phyloP scores from a whole-genome alignment of 2,888 invertebrate species.

The Rhagonycha lutea region DNA sequence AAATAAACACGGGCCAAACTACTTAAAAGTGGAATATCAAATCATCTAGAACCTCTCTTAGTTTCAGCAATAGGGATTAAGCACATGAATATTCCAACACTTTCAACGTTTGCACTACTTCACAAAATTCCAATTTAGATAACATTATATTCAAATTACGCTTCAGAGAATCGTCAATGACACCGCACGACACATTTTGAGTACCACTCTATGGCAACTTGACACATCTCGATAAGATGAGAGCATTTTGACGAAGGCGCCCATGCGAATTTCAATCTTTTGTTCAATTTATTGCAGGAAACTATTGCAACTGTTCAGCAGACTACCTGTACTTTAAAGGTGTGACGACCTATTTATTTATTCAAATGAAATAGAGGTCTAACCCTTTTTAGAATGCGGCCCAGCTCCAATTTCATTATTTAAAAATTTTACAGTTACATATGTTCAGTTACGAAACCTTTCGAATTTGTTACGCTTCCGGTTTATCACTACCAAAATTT shows the following conservation, averaged over 20 bases:
- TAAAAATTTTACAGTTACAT: conserved; percentile 33
- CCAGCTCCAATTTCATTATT: conserved; percentile 30
- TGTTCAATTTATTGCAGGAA: conserved; percentile 19
- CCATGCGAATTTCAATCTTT: conserved; percentile 25
- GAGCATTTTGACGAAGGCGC: conserved; percentile 32
- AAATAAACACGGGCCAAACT: neutral
- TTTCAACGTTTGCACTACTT: conserved; percentile 26
- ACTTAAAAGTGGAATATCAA: neutral
- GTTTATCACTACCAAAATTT: conserved; percentile 2
- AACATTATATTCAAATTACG: conserved; percentile 46
- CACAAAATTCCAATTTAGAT: conserved; percentile 40
- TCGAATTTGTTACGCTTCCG: conserved; percentile 20
- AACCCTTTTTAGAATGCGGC: conserved; percentile 35
- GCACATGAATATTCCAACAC: conserved; percentile 13
- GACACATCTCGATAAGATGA: conserved; percentile 51
- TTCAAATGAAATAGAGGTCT: conserved; percentile 39
- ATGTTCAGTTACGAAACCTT: conserved; percentile 19
- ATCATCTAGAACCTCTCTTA: conserved; percentile 3
- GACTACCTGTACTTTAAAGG: conserved; percentile 36
- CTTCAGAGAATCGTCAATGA: conserved; percentile 39
- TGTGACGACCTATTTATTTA: conserved; percentile 41
- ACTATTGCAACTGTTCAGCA: conserved; percentile 23
- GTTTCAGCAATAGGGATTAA: conserved; percentile 5
- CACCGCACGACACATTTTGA: conserved; percentile 47
- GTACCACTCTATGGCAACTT: conserved; percentile 50